Percentiles rank a stretch among this genome's conserved stretches.
phyloP scores from a whole-genome alignment of 2,113 vertebrate genomes.

The Leptodactylus fuscus region DNA sequence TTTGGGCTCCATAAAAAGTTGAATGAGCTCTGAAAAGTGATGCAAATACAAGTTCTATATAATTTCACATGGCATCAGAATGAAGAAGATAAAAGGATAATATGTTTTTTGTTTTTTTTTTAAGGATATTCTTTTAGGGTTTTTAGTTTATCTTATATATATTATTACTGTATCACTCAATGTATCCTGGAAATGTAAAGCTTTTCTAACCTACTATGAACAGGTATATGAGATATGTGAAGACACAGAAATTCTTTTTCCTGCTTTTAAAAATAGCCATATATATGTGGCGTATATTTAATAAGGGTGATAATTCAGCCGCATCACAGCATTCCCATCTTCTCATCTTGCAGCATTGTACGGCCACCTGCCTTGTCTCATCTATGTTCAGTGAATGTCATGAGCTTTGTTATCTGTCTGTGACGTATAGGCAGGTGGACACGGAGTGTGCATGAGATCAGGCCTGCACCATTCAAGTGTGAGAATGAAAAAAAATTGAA shows the following conservation, averaged over 20 bases:
- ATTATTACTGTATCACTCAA: neutral
- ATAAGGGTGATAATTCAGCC: neutral
- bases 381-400: slow-evolving; percentile 71
- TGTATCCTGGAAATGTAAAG: neutral
- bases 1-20: too few species aligned
- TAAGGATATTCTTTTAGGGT: too few species aligned
- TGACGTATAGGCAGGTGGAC: slow-evolving; percentile 69
- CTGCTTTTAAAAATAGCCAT: neutral
- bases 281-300: neutral
- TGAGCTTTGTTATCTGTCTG: slow-evolving; percentile 68
- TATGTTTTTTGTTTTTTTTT: too few species aligned
- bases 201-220: neutral
- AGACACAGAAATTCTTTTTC: neutral
- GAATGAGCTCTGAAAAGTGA: too few species aligned
- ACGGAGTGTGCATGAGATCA: slow-evolving; percentile 61
- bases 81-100: too few species aligned
- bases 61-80: too few species aligned
- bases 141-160: too few species aligned
- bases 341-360: slow-evolving; percentile 33
- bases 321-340: neutral
- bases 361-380: slow-evolving; percentile 71
- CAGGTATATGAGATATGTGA: too few species aligned
- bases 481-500: slow-evolving; percentile 73
- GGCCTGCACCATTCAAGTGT: slow-evolving; percentile 70
- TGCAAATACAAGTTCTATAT: too few species aligned